Evolutionary conservation across 2,888 invertebrate genomes (phyloP), one percentile per base, ranked within the genome.

Genomic region (Pterostichus madidus): DNA sequence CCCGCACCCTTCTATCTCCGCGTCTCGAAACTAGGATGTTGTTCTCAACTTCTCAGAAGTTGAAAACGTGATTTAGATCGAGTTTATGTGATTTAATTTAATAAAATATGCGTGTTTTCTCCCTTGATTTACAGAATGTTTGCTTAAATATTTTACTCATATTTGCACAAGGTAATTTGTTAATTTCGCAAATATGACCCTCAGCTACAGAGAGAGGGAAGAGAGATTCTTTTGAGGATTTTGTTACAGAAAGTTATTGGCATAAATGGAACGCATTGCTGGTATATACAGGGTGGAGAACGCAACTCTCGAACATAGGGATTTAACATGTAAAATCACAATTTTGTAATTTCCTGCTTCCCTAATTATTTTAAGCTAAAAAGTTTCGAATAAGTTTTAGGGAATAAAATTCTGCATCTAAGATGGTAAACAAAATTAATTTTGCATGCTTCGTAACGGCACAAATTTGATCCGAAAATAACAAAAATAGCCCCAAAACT

Each of bases 61-160:
- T 61, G 32, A 39, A 49, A 49, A 49, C 49, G 49, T 49, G 49
- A 49, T 49, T 49, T 49, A 49, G 49, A 49, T 49, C 49, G 32
- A 61, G 61, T 64, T 64, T 64, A 35, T 49, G 49, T 49, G 49
- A 49, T 49, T 64, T 64, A 64, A 64, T 64, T 64, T 64, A 64
- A 64, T 64, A 64, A 49, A 49, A 64, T 64, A 64, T 64, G 31
- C 64, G 59, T 59, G 64, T 64, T 64, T 64, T 64, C 64, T 64
- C 32, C 59, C 6, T n/a, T 49, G 49, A 49, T 49, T 4, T 49
- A 35, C 6, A 35, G 64, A 64, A 32, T 64, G 64, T 49, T 49
- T 49, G n/a, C n/a, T 13, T n/a, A 31, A 11, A 64, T 64, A 31
- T 64, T 64, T 64, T 13, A 64, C 32, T 64, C 64, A 64, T 64